phyloP scores from a whole-genome alignment of 2,888 invertebrate species.

The Cephus pulcher region DNA sequence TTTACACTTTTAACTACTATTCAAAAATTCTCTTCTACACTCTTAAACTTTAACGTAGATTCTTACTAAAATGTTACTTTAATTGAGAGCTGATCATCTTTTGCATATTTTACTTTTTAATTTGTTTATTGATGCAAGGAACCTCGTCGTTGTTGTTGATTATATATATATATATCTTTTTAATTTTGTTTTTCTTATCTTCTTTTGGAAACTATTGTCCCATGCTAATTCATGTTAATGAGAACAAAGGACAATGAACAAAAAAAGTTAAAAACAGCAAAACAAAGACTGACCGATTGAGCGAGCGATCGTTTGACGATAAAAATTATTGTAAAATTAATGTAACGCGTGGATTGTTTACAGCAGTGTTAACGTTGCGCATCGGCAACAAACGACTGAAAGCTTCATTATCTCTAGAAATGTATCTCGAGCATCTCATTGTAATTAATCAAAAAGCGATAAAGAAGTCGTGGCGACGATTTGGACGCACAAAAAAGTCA shows the following conservation, averaged over 20 bases:
- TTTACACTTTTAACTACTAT: background rate
- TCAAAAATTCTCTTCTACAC: background rate
- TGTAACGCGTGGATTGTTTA: background rate
- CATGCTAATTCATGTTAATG: too few species aligned
- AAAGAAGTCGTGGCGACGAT: background rate
- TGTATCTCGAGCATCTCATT: background rate
- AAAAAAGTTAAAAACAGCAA: background rate
- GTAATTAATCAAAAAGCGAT: background rate
- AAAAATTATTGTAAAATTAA: background rate
- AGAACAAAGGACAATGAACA: background rate
- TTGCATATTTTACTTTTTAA: background rate
- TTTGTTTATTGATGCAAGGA: background rate
- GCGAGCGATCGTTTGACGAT: background rate
- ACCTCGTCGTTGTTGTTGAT: background rate
- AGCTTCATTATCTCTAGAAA: background rate
- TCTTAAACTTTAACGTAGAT: background rate
- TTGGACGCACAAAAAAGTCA: background rate
- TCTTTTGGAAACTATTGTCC: background rate
- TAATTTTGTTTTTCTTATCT: background rate
- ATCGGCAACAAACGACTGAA: background rate
- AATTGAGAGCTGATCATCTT: background rate
- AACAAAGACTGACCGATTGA: background rate
- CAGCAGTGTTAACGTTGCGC: background rate
- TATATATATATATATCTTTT: background rate
- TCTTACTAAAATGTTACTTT: background rate